These are phyloP conservation scores for Sorex araneus DNA, from an alignment of 2,113 vertebrate genomes.

Conservation along the genomic window DNA sequence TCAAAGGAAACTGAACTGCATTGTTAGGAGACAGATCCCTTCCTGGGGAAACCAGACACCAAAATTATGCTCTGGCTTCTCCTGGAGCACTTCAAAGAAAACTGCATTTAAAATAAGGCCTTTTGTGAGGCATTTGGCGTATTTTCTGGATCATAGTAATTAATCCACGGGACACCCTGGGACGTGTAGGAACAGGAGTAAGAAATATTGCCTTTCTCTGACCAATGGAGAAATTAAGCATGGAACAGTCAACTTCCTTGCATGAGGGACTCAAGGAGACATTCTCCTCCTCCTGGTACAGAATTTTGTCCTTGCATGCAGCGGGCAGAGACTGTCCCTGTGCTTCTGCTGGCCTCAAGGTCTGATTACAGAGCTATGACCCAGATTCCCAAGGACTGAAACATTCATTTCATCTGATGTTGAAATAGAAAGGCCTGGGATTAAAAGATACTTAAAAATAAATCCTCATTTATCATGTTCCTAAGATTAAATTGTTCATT, in stretches of 20 bases:
- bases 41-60: neutral
- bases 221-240: constrained; percentile 17
- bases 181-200: neutral
- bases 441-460: neutral
- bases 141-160: neutral
- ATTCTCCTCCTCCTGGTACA: neutral
- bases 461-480: too few relatives aligned
- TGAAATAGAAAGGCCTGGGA: neutral
- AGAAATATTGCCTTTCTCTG: constrained; percentile 18
- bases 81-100: neutral
- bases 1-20: neutral
- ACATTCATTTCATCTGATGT: neutral
- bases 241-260: neutral
- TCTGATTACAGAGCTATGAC: neutral
- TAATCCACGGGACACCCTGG: neutral
- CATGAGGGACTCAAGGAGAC: constrained; percentile 18
- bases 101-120: neutral
- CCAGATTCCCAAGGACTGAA: constrained; percentile 21
- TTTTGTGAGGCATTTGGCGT: neutral
- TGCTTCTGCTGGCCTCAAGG: neutral
- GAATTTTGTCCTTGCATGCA: neutral
- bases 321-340: neutral
- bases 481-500: neutral
- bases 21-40: neutral
- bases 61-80: neutral